phyloP scores from a whole-genome alignment of 2,888 invertebrate genomes.

The Litoditis marina region DNA sequence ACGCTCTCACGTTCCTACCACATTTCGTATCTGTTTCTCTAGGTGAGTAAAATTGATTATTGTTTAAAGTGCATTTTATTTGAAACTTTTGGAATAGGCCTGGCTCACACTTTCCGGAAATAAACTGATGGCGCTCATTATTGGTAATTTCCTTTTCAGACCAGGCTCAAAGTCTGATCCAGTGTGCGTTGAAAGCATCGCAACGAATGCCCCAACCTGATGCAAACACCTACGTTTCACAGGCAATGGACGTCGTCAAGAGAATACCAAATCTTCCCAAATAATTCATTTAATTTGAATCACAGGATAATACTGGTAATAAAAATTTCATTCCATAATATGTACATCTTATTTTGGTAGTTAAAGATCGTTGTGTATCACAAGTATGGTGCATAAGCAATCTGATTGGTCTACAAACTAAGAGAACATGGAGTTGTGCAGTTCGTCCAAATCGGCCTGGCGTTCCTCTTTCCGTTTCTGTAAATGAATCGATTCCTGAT shows the following conservation, averaged over 20 bases:
- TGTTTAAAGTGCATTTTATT: neutral
- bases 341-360: no score
- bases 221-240: slow-evolving; percentile 1
- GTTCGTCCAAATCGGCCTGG: slow-evolving; percentile 6
- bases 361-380: no score
- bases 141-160: slow-evolving; percentile 3
- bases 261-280: no score
- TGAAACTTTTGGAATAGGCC: no score
- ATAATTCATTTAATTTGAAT: no score
- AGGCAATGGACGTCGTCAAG: slow-evolving; percentile 14
- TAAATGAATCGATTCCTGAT: no score
- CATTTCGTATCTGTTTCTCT: slow-evolving; percentile 14
- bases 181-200: slow-evolving; percentile 4
- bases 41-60: neutral
- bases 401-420: neutral
- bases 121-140: neutral
- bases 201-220: neutral
- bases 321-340: neutral
- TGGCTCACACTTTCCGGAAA: no score
- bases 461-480: slow-evolving; percentile 8
- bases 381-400: neutral
- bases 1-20: slow-evolving; percentile 14
- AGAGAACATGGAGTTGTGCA: slow-evolving; percentile 15
- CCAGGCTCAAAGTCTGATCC: slow-evolving; percentile 9
- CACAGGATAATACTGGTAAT: neutral